Conservation (phyloP, 2,888 invertebrate genomes). For the Agrochola lota region DNA sequence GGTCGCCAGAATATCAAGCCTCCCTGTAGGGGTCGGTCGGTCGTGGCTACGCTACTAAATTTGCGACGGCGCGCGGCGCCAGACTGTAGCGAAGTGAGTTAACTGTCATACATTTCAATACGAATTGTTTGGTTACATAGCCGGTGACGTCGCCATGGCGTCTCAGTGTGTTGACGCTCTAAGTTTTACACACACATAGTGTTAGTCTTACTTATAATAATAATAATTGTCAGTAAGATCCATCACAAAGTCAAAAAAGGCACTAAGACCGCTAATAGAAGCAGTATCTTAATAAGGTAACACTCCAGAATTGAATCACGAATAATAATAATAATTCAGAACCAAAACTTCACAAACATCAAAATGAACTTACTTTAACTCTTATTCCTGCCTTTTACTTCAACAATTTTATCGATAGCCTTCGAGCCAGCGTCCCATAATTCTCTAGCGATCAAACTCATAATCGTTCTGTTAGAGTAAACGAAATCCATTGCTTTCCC, state of each 20-base stretch:
- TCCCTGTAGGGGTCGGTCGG: too few species aligned
- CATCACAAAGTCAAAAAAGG: neutral
- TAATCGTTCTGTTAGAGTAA: slow-evolving; percentile 83
- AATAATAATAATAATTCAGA: neutral
- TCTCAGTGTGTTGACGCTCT: too few species aligned
- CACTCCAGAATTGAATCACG: neutral
- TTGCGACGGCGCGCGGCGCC: too few species aligned
- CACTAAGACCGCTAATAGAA: too few species aligned
- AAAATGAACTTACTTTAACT: slow-evolving; percentile 37
- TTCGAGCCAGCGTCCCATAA: slow-evolving; percentile 84
- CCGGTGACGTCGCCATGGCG: too few species aligned
- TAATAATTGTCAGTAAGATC: neutral
- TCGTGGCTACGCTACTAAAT: too few species aligned
- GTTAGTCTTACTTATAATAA: neutral
- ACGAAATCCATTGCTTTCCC: slow-evolving; percentile 85
- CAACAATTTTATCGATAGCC: slow-evolving; percentile 75
- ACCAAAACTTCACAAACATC: neutral
- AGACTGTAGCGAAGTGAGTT: too few species aligned
- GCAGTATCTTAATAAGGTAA: neutral
- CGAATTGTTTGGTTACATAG: too few species aligned
- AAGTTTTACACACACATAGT: too few species aligned
- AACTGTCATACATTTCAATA: too few species aligned
- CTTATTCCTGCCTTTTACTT: slow-evolving; percentile 28
- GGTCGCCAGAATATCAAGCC: too few species aligned
- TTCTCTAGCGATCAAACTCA: slow-evolving; percentile 83